A percentile compares a stretch with the other conserved stretches of the same genome.
phyloP scores from a whole-genome alignment of 2,797 vertebrate genomes.

The Neosilurus mollespiculum region DNA sequence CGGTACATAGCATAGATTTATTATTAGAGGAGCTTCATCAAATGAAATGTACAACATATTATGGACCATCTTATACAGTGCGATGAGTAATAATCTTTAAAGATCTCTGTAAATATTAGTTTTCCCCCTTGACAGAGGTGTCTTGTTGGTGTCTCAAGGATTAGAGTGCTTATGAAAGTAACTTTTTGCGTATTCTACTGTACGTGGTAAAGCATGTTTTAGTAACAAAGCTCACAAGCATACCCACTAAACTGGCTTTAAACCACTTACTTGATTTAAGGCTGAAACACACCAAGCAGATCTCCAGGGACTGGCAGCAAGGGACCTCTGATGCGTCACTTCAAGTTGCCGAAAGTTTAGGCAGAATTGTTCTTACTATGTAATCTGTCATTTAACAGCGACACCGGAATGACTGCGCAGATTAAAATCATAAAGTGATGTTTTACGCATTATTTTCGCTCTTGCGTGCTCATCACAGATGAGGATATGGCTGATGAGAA shows the following conservation, averaged over 20 bases:
- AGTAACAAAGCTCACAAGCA: not conserved
- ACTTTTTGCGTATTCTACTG: not conserved
- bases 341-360: too few relatives aligned
- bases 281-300: too few relatives aligned
- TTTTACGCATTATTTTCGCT: too few relatives aligned
- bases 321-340: too few relatives aligned
- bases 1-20: not conserved
- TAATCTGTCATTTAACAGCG: too few relatives aligned
- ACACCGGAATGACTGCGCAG: too few relatives aligned
- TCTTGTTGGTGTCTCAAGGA: not conserved
- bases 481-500: too few relatives aligned
- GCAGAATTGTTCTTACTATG: too few relatives aligned
- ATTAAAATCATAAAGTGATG: too few relatives aligned
- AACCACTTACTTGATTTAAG: not conserved
- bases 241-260: not conserved
- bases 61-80: not conserved
- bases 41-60: not conserved
- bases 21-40: not conserved
- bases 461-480: too few relatives aligned
- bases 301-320: too few relatives aligned
- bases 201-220: not conserved
- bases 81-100: not conserved
- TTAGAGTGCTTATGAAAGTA: not conserved
- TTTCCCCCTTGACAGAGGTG: not conserved
- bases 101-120: not conserved